Base-by-base conservation (phyloP, 1,140 invertebrate genomes). In the Coptotermes formosanus region DNA sequence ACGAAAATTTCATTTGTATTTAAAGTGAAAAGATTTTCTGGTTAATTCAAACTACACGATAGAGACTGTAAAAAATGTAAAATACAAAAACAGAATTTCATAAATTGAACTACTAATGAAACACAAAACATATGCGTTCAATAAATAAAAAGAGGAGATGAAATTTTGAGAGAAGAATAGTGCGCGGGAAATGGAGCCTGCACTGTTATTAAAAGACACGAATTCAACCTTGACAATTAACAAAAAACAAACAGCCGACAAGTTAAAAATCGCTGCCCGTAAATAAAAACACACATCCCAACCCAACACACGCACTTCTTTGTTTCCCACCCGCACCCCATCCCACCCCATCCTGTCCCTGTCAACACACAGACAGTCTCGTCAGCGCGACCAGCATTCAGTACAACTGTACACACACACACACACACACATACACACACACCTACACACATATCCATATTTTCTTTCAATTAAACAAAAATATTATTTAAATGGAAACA, bases 391-490 rank as follows among this genome's bases (percentile, higher is more conserved):
- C 6, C n/a, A 3, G 12, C n/a, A 25, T 25, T 75, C 59, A 75
- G 25, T 12, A 30, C 38, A 38, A 38, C 38, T 38, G 38, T 38
- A 38, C 64, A 75, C 6, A 75, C 64, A 30, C 8, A 59, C n/a
- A 75, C n/a, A 75, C n/a, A n/a, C n/a, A n/a, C n/a, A n/a, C n/a
- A n/a, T 38, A 38, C 64, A 75, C 6, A 75, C 64, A 30, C 8
- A 59, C n/a, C n/a, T n/a, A 75, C n/a, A 75, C n/a, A 75, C 64
- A 30, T 30, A 23, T 59, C 30, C 83, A 84, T 84, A 84, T 84
- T 84, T 84, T 84, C 83, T 52, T 84, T 84, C 83, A 84, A 84
- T 84, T 84, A 84, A 84, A 84, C 83, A 84, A 84, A 84, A 84
- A 84, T 84, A 84, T 84, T 84, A 84, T 84, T 75, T 45, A 84